Base-by-base conservation (phyloP, 2,113 vertebrate genomes). In the Nothoprocta perdicaria region DNA sequence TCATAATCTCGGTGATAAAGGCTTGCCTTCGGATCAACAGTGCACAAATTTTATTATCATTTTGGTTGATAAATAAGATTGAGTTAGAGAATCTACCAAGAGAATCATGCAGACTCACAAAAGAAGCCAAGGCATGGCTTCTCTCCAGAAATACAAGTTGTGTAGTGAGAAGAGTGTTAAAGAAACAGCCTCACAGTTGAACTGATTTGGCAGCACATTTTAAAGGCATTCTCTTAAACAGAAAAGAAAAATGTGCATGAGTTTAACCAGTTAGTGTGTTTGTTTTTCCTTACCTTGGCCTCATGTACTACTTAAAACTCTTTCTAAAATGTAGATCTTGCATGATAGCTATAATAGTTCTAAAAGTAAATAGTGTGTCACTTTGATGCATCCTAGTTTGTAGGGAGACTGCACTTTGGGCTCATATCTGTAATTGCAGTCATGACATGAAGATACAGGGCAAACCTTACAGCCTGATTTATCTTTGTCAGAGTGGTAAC, bases 401-500 rank as follows among this genome's bases (percentile, higher is more conserved):
- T 57, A 79, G 61, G 60, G 73, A 88, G 38, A 41, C 41, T 41
- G 66, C 43, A 69, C 60, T 95, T 88, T 53, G 41, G 62, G 82
- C 68, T 88, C 48, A 35, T 66, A 79, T 84, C 92, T 90, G 55
- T 90, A 95, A 93, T 83, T 91, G 75, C 48, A 92, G 74, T 71
- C 80, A 71, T 86, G 84, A 78, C 73, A 63, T 75, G 82, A 90
- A 80, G 79, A 87, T n/a, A 87, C 61, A 92, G 82, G 91, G 65
- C 74, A 95, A 94, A 80, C 61, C 52, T 68, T 84, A 72, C 18
- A 92, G 79, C 41, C 69, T 65, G 27, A 94, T 97, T 97, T 96
- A 88, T 97, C 95, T 94, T 95, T 97, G 96, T 97, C 93, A 96
- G 79, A 94, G 74, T 52, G 83, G 66, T 60, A 95, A 85, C 72